A percentile compares a stretch with the other conserved stretches of the same genome.
phyloP scores from a whole-genome alignment of 1,140 invertebrate genomes.

The Rhopalosiphum padi region DNA sequence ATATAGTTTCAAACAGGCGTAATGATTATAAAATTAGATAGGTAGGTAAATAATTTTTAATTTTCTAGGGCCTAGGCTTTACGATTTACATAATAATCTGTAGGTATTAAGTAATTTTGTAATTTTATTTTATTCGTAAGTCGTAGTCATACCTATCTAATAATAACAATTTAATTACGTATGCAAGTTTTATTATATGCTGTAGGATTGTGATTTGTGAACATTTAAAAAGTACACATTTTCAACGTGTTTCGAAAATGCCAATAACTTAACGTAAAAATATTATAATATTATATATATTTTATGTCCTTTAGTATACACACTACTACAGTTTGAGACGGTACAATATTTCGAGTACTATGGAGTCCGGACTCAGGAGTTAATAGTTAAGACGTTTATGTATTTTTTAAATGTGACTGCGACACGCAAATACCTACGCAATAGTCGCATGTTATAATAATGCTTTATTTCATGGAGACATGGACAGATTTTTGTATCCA shows the following conservation, averaged over 20 bases:
- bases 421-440: too few relatives aligned
- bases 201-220: background rate
- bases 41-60: background rate
- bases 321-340: too few relatives aligned
- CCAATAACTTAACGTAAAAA: background rate
- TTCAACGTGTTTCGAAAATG: too few relatives aligned
- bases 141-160: background rate
- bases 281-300: too few relatives aligned
- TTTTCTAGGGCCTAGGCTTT: background rate
- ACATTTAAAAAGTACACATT: background rate
- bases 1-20: too few relatives aligned
- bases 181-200: background rate
- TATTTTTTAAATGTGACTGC: too few relatives aligned
- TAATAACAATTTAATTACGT: background rate
- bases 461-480: background rate
- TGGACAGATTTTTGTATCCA: conserved; percentile 1
- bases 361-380: too few relatives aligned
- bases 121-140: background rate
- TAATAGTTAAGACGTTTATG: too few relatives aligned
- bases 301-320: too few relatives aligned
- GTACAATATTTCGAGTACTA: too few relatives aligned
- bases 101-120: too few relatives aligned
- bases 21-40: background rate
- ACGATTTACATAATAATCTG: background rate
- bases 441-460: too few relatives aligned